Base-by-base conservation (phyloP, 2,113 vertebrate species). In the Herpailurus yagouaroundi region DNA sequence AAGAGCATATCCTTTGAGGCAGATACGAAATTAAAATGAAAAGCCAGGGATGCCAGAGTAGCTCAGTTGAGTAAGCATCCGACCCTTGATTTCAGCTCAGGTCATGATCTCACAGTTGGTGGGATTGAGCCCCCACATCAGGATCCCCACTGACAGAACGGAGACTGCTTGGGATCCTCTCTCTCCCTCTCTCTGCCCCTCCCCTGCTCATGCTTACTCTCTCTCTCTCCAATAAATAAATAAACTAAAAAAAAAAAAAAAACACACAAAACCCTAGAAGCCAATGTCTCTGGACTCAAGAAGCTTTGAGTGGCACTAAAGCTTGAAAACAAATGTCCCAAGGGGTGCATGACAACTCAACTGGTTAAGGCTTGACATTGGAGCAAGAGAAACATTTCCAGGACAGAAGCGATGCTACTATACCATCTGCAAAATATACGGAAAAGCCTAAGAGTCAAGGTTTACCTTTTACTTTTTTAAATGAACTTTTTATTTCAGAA, bases 351-450 rank as follows among this genome's bases (percentile, higher is more conserved):
- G 3, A 52, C 0, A 23, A n/a, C 18, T 60, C 31, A 48, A 2
- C 27, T 21, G 33, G 63, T 68, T 10, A 14, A 2, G 14, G 14
- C 33, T n/a, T 3, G 4, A 25, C 6, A 13, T n/a, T 31, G 14
- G 74, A 77, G 27, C 13, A 21, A 14, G 33, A 52, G 74, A 36
- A 4, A 21, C 31, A 14, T 3, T 15, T 91, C 23, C 15, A 6
- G 31, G 3, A 27, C 0, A 1, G 14, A 36, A 1, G 4, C 1
- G 11, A 68, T 1, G 60, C n/a, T 38, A 31, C 4, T 0, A 64
- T 38, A 31, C 4, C 0, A 64, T 18, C 29, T 21, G 33, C 33
- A 52, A 64, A 52, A 31, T 2, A 0, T 74, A 41, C 21, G 36
- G 50, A 33, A 31, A 76, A 16, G 38, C 7, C 63, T 7, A 91